Evolutionary conservation across 2,888 invertebrate genomes (phyloP).

Genomic region (Drosophila diplacantha): DNA sequence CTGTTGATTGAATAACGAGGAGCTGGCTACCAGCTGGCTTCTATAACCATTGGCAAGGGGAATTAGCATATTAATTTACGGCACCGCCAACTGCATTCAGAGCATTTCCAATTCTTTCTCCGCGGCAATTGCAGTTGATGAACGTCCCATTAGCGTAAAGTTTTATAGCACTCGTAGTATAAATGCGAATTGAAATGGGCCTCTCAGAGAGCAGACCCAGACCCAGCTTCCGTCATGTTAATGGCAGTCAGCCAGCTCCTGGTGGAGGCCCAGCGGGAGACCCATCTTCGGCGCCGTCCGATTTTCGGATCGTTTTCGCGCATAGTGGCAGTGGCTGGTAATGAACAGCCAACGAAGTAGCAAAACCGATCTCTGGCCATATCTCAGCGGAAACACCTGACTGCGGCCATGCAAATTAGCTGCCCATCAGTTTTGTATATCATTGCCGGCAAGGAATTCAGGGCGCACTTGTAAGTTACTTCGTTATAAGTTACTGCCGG

Average conservation of each 20-base stretch:
- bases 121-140: constrained; percentile 55
- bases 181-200: constrained; percentile 64
- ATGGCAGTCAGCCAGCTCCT: constrained; percentile 29
- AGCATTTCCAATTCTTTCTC: constrained; percentile 41
- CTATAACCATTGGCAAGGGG: constrained; percentile 24
- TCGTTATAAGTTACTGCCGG: constrained; percentile 14
- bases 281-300: constrained; percentile 14
- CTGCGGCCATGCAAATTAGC: constrained; percentile 26
- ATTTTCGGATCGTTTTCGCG: constrained; percentile 5
- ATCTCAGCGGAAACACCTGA: constrained; percentile 3
- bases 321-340: constrained; percentile 6
- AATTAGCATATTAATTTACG: constrained; percentile 70
- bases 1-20: constrained; percentile 38
- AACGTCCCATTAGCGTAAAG: constrained; percentile 51
- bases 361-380: constrained; percentile 8
- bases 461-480: constrained; percentile 19
- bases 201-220: constrained; percentile 32
- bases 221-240: constrained; percentile 66
- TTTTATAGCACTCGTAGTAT: constrained; percentile 57
- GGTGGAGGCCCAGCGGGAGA: constrained; percentile 51
- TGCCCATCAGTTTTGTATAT: constrained; percentile 8
- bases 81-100: constrained; percentile 47
- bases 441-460: constrained; percentile 7
- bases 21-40: constrained; percentile 27
- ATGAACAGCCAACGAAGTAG: constrained; percentile 20